Evolutionary conservation across 2,888 invertebrate genomes (phyloP).

Genomic region (Chorisops tibialis): DNA sequence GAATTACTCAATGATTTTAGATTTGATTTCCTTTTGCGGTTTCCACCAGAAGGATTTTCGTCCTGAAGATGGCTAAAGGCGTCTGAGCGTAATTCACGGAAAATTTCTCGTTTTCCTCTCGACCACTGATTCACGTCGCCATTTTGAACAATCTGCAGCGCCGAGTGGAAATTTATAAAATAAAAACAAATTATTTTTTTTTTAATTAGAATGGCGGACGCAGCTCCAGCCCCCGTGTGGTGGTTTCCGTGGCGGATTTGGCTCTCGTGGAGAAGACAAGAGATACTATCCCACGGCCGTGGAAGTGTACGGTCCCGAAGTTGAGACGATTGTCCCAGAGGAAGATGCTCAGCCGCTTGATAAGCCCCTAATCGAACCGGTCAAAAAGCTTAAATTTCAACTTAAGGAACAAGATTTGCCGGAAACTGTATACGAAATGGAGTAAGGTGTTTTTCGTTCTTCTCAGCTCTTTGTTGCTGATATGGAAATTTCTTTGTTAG

Average conservation of each 20-base stretch:
- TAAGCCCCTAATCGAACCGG: conserved; percentile 86
- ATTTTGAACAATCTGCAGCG: background rate
- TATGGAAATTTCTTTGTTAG: conserved; percentile 47
- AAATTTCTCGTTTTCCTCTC: conserved; percentile 20
- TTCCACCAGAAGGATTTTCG: conserved; percentile 52
- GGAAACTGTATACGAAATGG: conserved; percentile 91
- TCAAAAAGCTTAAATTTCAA: conserved; percentile 92
- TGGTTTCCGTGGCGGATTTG: conserved; percentile 87
- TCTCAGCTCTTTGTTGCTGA: too few species aligned
- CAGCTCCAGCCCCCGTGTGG: conserved; percentile 98
- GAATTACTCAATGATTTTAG: conserved; percentile 43
- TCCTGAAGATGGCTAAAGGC: conserved; percentile 48
- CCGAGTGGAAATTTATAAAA: background rate
- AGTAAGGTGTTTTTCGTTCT: conserved; percentile 62
- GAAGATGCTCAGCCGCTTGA: conserved; percentile 97
- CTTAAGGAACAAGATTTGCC: conserved; percentile 92
- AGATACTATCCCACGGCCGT: conserved; percentile 86
- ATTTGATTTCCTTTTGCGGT: conserved; percentile 51
- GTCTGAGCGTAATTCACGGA: conserved; percentile 41
- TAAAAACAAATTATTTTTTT: too few species aligned
- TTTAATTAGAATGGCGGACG: conserved; percentile 86
- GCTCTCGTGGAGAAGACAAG: conserved; percentile 86
- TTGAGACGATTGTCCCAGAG: conserved; percentile 98
- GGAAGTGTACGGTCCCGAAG: conserved; percentile 94
- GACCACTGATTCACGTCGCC: background rate